A percentile compares a stretch with the other conserved stretches of the same genome.
phyloP scores from a whole-genome alignment of 2,888 invertebrate species.

The Temnothorax unifasciatus region DNA sequence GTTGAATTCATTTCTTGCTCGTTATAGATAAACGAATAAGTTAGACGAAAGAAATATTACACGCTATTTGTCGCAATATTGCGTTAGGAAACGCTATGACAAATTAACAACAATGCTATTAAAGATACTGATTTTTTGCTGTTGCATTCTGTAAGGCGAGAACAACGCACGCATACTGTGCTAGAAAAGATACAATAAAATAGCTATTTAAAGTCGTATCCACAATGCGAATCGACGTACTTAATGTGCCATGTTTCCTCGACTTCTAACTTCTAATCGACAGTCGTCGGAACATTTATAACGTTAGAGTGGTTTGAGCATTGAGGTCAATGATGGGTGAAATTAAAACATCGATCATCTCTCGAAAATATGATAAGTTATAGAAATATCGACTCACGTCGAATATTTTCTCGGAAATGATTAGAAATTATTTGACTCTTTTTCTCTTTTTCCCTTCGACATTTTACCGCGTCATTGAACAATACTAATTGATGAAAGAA shows the following conservation, averaged over 20 bases:
- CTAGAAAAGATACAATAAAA: conserved; percentile 39
- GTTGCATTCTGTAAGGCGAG: conserved; percentile 13
- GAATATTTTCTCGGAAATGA: conserved; percentile 17
- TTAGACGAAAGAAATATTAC: background rate
- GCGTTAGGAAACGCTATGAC: conserved; percentile 11
- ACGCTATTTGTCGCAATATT: background rate
- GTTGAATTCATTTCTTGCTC: background rate
- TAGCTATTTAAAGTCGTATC: conserved; percentile 30
- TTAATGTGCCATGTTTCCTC: conserved; percentile 55
- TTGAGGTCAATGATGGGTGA: conserved; percentile 53
- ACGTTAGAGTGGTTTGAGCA: conserved; percentile 46
- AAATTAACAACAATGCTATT: conserved; percentile 44
- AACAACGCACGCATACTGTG: conserved; percentile 1
- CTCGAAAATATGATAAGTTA: conserved; percentile 25
- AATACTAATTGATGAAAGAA: conserved; percentile 7
- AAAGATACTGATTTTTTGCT: conserved; percentile 27
- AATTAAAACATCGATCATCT: conserved; percentile 48
- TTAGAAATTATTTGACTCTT: background rate
- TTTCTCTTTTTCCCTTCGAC: background rate
- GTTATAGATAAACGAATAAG: conserved; percentile 4
- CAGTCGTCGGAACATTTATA: conserved; percentile 40
- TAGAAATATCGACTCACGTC: conserved; percentile 18
- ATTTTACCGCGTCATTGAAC: background rate
- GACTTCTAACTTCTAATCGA: conserved; percentile 13
- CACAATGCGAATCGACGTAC: conserved; percentile 46